These are phyloP conservation scores for Alviniconcha marisindica DNA, from an alignment of 1,140 invertebrate genomes.

Conservation along the genomic window DNA sequence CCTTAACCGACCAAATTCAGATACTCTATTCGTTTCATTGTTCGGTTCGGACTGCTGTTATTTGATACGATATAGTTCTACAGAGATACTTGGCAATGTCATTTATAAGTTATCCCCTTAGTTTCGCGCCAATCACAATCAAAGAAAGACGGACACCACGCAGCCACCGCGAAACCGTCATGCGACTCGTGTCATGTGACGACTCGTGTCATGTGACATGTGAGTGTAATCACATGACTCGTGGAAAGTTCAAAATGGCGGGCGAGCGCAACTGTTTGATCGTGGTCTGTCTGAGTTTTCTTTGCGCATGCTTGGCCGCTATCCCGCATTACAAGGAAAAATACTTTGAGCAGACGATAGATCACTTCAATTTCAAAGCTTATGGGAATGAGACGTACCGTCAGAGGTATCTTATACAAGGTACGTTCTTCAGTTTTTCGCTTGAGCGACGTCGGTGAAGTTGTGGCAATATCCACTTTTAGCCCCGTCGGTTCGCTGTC, in stretches of 20 bases:
- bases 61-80: too few species aligned
- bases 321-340: constrained; percentile 54
- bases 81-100: too few species aligned
- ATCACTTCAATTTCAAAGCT: constrained; percentile 66
- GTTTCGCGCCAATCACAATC: too few species aligned
- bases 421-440: constrained; percentile 40
- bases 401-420: constrained; percentile 65
- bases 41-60: too few species aligned
- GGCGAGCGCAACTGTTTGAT: neutral
- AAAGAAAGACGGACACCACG: too few species aligned
- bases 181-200: neutral
- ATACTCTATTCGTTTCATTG: too few species aligned
- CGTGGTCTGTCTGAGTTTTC: neutral
- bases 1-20: too few species aligned
- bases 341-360: constrained; percentile 62
- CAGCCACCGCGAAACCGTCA: neutral
- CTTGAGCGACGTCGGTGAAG: neutral
- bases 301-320: neutral
- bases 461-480: neutral
- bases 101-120: too few species aligned
- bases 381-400: constrained; percentile 62
- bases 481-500: neutral
- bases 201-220: neutral
- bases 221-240: neutral
- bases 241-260: neutral